Base-by-base conservation (phyloP, 1,140 invertebrate genomes). In the Macrocentrus cingulum region DNA sequence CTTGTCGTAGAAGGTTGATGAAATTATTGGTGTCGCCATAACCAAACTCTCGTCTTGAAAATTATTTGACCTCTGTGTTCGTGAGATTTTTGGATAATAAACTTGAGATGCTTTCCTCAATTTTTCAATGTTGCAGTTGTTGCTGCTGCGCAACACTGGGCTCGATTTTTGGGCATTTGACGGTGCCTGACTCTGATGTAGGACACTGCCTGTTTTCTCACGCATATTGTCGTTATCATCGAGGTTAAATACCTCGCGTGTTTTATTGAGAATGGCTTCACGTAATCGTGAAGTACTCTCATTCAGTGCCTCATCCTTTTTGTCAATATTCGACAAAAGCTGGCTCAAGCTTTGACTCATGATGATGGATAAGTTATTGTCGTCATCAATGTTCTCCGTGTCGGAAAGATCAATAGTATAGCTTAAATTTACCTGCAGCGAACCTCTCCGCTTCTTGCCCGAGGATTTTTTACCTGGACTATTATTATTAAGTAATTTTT, bases 341-440 rank as follows among this genome's bases (percentile, higher is more conserved):
- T 34, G 50, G 25, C 16, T 61, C 18, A 36, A 29, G 41, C 11
- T 18, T 32, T 42, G 20, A 48, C 62, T 57, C 3, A 60, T 48
- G 48, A 25, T 49, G 23, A 15, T 2, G 45, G 0, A 51, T 42
- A 52, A 9, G 19, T 46, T 15, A 32, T 22, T 62, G 2, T 64
- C 42, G 15, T 11, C 15, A 13, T 52, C 58, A 53, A 42, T 61
- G 3, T 70, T 60, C n/a, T 56, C 61, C 8, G 66, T 68, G 29
- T 72, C 59, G 15, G 64, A 56, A 15, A 61, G 29, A 52, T 67
- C 61, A 1, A 67, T 62, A 2, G 20, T 32, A 32, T 49, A 70
- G 65, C 73, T 75, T 41, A 74, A 53, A 61, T 76, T 75, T 1
- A 76, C 71, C 50, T 50, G 59, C 32, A 76, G 19, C 13, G 74